Base-by-base conservation (phyloP, 2,888 invertebrate genomes). In the Lissonota sp. region DNA sequence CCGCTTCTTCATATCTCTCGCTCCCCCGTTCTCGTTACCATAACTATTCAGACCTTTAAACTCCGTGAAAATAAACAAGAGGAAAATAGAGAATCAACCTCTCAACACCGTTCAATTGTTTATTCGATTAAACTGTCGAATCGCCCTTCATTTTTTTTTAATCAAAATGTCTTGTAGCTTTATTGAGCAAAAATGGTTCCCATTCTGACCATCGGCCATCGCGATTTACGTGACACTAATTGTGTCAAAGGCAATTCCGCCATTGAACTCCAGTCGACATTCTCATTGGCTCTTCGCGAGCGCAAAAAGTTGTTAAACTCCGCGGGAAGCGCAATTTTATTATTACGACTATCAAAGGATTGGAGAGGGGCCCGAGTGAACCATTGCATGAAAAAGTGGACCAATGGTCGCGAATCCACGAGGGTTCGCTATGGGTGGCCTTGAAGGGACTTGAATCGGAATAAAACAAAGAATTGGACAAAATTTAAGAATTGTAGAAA, bases 151-250 rank as follows among this genome's bases (percentile, higher is more conserved):
- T n/a, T n/a, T n/a, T n/a, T n/a, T n/a, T n/a, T n/a, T n/a, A n/a
- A n/a, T n/a, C n/a, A n/a, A n/a, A n/a, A n/a, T n/a, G n/a, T n/a
- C n/a, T n/a, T n/a, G n/a, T n/a, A n/a, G n/a, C n/a, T n/a, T n/a
- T n/a, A n/a, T n/a, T n/a, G n/a, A n/a, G n/a, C n/a, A n/a, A n/a
- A n/a, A n/a, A n/a, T n/a, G 1, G 1, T 12, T 58, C 10, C 10
- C 10, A 5, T 44, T 7, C 8, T n/a, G 73, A 77, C 10, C 55
- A 74, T 72, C 79, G 81, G 83, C 84, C 84, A 84, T 84, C 74
- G 81, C 79, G 44, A 69, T 53, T n/a, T n/a, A n/a, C n/a, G 39
- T 39, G 4, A 51, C 4, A 5, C n/a, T 14, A 51, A 40, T 39
- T 14, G n/a, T n/a, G 58, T 8, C n/a, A n/a, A n/a, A n/a, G n/a